These are phyloP conservation scores for Dicrostonyx torquatus DNA, from an alignment of 2,797 vertebrate genomes.

Conservation along the genomic window DNA sequence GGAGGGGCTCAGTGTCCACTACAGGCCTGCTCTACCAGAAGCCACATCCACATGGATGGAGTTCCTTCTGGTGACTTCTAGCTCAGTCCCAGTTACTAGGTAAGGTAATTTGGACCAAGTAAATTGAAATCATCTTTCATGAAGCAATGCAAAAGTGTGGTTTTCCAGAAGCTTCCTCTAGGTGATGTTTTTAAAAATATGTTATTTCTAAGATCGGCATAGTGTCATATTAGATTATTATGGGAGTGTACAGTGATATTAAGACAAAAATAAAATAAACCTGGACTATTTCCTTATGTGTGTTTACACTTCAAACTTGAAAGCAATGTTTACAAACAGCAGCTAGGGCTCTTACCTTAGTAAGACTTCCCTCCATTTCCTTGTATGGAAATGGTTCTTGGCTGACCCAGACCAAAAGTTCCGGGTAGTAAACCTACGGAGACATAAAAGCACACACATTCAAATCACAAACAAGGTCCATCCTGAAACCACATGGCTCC, in stretches of 20 bases:
- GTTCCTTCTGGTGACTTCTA: not conserved
- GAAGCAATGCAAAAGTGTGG: conserved; percentile 21
- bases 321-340: conserved; percentile 31
- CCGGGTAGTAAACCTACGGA: conserved; percentile 83
- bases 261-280: conserved; percentile 56
- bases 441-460: conserved; percentile 78
- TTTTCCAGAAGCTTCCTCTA: conserved; percentile 47
- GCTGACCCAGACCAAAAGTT: conserved; percentile 78
- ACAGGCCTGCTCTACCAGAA: not conserved
- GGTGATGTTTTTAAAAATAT: not conserved
- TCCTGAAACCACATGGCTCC: conserved; percentile 29
- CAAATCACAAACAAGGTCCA: conserved; percentile 64
- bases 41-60: too few species aligned
- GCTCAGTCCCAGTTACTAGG: not conserved
- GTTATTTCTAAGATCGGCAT: conserved; percentile 14
- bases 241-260: conserved; percentile 32
- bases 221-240: conserved; percentile 1
- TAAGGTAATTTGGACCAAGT: not conserved
- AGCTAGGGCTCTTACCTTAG: conserved; percentile 84
- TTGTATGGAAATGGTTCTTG: conserved; percentile 84
- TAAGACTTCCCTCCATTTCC: conserved; percentile 84
- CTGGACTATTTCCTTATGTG: not conserved
- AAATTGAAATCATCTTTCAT: conserved; percentile 10
- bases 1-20: not conserved
- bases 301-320: not conserved